Evolutionary conservation across 1,140 invertebrate genomes (phyloP).

Genomic region (Nephila pilipes): DNA sequence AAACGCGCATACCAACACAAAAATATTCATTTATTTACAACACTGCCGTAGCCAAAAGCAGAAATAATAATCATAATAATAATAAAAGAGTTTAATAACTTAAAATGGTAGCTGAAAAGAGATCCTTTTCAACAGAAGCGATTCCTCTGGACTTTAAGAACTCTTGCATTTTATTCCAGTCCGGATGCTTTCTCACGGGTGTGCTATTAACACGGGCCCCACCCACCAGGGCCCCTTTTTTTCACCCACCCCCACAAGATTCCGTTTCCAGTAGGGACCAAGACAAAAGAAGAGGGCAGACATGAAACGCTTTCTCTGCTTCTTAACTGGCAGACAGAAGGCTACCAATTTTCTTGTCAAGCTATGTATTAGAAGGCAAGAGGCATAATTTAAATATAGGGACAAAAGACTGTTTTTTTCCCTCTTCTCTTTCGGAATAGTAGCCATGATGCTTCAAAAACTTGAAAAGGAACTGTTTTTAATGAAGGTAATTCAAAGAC

Average conservation of each 20-base stretch:
- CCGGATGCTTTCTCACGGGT: conserved; percentile 29
- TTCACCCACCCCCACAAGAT: neutral
- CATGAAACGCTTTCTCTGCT: neutral
- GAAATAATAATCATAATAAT: neutral
- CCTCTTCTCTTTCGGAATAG: neutral
- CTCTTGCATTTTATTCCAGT: neutral
- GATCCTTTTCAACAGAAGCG: conserved; percentile 5
- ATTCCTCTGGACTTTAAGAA: neutral
- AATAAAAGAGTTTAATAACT: conserved; percentile 11
- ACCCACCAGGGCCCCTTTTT: neutral
- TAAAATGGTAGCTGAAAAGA: neutral
- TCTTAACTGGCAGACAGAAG: neutral
- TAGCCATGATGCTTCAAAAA: neutral
- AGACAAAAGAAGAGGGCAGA: conserved; percentile 3
- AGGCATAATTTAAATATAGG: conserved; percentile 12
- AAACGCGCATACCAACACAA: neutral
- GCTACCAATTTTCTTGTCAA: neutral
- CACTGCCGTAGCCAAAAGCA: neutral
- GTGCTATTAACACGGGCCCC: neutral
- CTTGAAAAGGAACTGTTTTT: neutral
- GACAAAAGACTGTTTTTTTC: neutral
- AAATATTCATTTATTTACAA: neutral
- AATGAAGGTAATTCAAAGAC: conserved; percentile 22
- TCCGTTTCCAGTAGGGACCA: conserved; percentile 9
- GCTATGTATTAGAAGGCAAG: neutral